Base-by-base conservation (phyloP, 2,113 vertebrate genomes). In the Motacilla alba region DNA sequence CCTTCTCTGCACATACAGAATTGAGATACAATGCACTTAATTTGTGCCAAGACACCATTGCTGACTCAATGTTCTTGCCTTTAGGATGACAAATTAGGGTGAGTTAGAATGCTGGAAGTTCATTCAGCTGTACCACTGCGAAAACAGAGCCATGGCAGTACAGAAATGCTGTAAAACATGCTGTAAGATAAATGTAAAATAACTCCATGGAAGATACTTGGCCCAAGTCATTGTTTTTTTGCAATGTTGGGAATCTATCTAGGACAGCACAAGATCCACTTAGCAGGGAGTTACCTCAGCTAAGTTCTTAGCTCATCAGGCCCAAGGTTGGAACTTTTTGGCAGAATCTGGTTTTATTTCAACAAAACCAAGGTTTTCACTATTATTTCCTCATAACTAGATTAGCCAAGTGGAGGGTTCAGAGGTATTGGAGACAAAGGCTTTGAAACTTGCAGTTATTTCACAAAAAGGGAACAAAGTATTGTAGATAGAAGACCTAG, bases 131-230 rank as follows among this genome's bases (percentile, higher is more conserved):
- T 15, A 66, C 3, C 2, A 19, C 7, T 20, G 14, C 27, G 22
- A 63, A 82, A 78, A 82, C 20, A 78, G 18, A 59, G 26, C 10
- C 43, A 20, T 11, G n/a, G 67, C 9, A 39, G 14, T 20, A 33
- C 5, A 44, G 44, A 68, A 83, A 41, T 19, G 13, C 15, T 72
- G 26, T 12, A 5, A 72, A n/a, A 87, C 17, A 18, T 28, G 30
- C 4, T 41, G n/a, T 49, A 50, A 86, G 83, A 89, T 24, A 66
- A n/a, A 11, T 33, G 24, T n/a, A 44, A 87, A 81, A 62, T 44
- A 35, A 41, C 4, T 37, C 0, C 0, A 8, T 55, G 37, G 33
- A 85, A 41, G 35, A 60, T 28, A 3, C 5, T 47, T 68, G 37
- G 22, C 33, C 18, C 23, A 56, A 1, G 5, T 56, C 11, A 15